Evolutionary conservation across 1,140 invertebrate genomes (phyloP), one percentile per base, ranked within the genome.

Genomic region (Lordiphosa clarofinis): DNA sequence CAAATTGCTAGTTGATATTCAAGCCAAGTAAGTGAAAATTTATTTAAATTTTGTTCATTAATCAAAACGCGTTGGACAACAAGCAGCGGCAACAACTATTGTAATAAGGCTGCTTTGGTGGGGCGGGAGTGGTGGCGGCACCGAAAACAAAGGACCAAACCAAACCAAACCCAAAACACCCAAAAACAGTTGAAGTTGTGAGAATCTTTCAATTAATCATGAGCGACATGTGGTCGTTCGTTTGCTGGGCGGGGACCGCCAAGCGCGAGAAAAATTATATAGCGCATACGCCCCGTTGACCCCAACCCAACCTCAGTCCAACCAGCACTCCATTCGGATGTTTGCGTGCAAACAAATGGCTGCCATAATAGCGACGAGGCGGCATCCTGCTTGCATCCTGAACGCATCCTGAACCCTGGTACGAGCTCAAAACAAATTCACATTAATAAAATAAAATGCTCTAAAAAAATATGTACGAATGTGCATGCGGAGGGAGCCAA

Each of bases 131-230:
- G 24, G 24, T 1, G 6, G 24, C 7, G 24, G 24, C 24, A 1
- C 6, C 7, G 28, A 31, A 31, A 31, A 31, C 28, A 24, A 24
- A 24, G 21, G 21, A 24, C 21, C 21, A 24, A 65, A 49, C 31
- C 24, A 53, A 62, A 15, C 21, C 21, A 24, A 79, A 60, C 59
- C 53, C 55, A 49, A 69, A 69, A 52, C 31, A 11, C 10, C 12
- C 28, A 49, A 33, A 49, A 9, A 49, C 64, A 68, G 65, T 68
- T 60, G 64, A 69, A 79, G 71, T 82, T 75, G 67, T 58, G 76
- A 56, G 54, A 84, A 84, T 65, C 72, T 73, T 73, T 82, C 68
- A 82, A 82, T 82, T 84, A 82, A 82, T 82, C 76, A 82, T 69
- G 64, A 84, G 78, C 76, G 76, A 82, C 76, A 82, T 82, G 76